Evolutionary conservation across 2,113 vertebrate genomes (phyloP), one percentile per base, ranked within the genome.

Genomic region (Dasyornis broadbenti): DNA sequence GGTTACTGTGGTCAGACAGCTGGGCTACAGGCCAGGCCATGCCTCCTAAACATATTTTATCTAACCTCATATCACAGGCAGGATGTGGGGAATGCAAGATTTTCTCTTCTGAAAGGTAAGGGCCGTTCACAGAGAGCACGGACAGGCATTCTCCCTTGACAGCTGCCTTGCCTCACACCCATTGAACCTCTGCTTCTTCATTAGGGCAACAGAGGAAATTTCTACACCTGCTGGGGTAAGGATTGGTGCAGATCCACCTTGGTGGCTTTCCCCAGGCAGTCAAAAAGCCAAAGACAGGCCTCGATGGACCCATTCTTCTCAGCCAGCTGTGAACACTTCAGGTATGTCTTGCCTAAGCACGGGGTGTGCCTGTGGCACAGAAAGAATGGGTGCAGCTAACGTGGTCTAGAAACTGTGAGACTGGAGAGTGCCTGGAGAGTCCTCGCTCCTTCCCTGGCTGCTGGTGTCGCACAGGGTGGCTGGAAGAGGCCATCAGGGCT

Each of bases 1-100:
- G 91, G 89, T 94, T 95, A 22, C 57, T 85, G 84, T 89, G 94
- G 93, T 90, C 78, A 94, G 94, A 91, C 93, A 96, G 59, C 37
- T 0, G 54, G 95, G 86, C 93, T 81, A 30, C 39, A 53, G 78
- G 91, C 95, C 94, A 97, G 91, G 35, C 90, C 93, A 66, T 91
- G 89, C 78, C 90, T 95, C 87, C 92, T 77, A 89, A 91, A 71
- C 50, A 80, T 93, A 92, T 93, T 96, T 95, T 94, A 88, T 90
- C 84, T 90, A 90, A 72, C 75, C 71, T 80, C 63, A 47, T 72
- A 84, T 47, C 84, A 82, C 63, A 88, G 87, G 70, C 95, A 95
- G 93, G 94, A 89, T 92, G 78, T 91, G 84, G 61, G 39, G 21
- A 94, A 89, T 61, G 28, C 69, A 82, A 69, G 66, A 69, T 82